These are phyloP conservation scores for Patella depressa DNA, from an alignment of 2,888 invertebrate genomes.

Conservation along the genomic window DNA sequence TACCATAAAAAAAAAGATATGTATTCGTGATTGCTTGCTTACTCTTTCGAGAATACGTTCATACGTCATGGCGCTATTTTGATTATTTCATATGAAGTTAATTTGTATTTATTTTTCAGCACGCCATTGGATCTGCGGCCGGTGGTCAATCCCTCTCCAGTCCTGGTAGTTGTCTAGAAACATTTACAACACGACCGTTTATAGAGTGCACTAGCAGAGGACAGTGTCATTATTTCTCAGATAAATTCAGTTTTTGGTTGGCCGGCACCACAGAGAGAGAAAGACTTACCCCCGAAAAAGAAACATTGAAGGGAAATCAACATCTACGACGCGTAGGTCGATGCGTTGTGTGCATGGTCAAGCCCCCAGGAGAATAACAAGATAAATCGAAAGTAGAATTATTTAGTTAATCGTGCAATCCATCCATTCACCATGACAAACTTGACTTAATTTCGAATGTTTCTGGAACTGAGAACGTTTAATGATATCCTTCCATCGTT, in stretches of 20 bases:
- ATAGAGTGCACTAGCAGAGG: slow-evolving; percentile 61
- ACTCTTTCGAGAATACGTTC: background rate
- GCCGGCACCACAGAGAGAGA: slow-evolving; percentile 79
- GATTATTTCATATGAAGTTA: background rate
- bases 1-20: background rate
- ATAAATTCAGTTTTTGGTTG: slow-evolving; percentile 97
- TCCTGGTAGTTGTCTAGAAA: slow-evolving; percentile 58
- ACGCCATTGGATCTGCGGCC: slow-evolving; percentile 45
- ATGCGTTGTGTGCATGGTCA: slow-evolving; percentile 38
- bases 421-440: background rate
- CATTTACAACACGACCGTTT: slow-evolving; percentile 69
- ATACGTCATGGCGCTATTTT: too few species aligned
- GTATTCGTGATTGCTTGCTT: background rate
- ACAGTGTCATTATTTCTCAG: slow-evolving; percentile 75
- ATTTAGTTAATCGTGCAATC: background rate
- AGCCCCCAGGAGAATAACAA: background rate
- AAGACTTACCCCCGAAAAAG: slow-evolving; percentile 12
- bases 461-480: too few species aligned
- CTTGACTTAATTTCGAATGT: too few species aligned
- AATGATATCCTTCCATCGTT: too few species aligned
- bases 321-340: slow-evolving; percentile 32
- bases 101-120: slow-evolving; percentile 34
- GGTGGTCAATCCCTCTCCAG: slow-evolving; percentile 52
- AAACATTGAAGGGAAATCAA: slow-evolving; percentile 35
- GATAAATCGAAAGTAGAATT: background rate